A percentile compares a stretch with the other conserved stretches of the same genome.
Evolutionary conservation across 2,113 vertebrate genomes (phyloP).

Genomic region (Ahaetulla prasina): DNA sequence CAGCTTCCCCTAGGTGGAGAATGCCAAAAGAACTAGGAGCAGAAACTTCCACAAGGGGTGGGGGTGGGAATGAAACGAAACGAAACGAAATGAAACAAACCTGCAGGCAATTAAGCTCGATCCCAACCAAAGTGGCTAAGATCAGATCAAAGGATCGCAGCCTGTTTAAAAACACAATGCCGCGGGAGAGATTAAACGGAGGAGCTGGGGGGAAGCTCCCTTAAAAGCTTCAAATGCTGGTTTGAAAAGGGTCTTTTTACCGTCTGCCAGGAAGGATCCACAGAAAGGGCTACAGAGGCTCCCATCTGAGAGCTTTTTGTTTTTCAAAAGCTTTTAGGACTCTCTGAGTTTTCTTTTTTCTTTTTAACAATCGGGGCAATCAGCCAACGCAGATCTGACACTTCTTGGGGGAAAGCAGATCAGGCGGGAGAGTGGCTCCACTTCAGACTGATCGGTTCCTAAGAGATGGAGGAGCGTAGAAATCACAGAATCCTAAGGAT

Average conservation of each 20-base stretch:
- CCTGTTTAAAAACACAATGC: no score
- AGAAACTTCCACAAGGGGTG: no score
- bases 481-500: no score
- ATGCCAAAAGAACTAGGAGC: no score
- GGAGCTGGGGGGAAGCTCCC: no score
- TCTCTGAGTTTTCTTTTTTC: fast-evolving
- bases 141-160: background rate
- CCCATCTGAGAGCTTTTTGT: no score
- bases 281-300: background rate
- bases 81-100: background rate
- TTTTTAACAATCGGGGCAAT: background rate
- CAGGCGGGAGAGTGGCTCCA: background rate
- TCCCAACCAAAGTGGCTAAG: background rate
- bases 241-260: background rate
- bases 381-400: background rate
- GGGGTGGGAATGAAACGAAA: no score
- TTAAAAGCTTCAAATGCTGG: background rate
- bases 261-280: background rate
- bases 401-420: background rate
- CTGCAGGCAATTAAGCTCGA: background rate
- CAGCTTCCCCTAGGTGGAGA: no score
- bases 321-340: background rate
- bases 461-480: no score
- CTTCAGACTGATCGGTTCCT: no score
- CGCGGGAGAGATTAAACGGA: background rate